Conservation (phyloP, 1,140 invertebrate species). For the Copidosoma floridanum region DNA sequence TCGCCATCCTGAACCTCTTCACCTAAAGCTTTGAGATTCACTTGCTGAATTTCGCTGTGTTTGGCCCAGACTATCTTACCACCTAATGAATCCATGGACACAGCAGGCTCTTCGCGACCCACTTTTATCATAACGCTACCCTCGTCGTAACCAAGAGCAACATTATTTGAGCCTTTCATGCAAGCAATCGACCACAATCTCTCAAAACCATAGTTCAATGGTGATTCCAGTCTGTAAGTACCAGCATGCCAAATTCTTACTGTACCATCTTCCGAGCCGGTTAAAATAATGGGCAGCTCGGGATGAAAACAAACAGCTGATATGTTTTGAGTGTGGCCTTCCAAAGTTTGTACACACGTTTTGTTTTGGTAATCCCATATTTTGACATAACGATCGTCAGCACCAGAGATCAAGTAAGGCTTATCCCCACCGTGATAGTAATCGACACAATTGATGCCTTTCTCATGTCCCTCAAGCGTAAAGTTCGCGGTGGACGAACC, state of each 20-base stretch:
- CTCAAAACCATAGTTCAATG: constrained; percentile 97
- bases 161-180: constrained; percentile 93
- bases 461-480: constrained; percentile 97
- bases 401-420: constrained; percentile 97
- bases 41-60: constrained; percentile 97
- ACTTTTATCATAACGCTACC: constrained; percentile 97
- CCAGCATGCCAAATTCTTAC: constrained; percentile 97
- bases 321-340: constrained; percentile 96
- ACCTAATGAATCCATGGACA: constrained; percentile 94
- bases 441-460: constrained; percentile 98
- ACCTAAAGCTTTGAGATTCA: constrained; percentile 84
- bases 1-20: constrained; percentile 63
- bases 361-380: constrained; percentile 99
- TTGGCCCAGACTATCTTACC: constrained; percentile 99
- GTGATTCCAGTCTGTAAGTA: constrained; percentile 94
- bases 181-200: constrained; percentile 97
- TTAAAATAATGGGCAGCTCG: constrained; percentile 94
- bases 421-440: constrained; percentile 99
- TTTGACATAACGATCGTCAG: constrained; percentile 95
- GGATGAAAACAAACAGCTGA: constrained; percentile 93
- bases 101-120: constrained; percentile 96
- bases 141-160: constrained; percentile 97
- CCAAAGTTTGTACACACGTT: constrained; percentile 97
- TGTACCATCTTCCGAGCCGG: constrained; percentile 94
- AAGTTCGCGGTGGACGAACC: constrained; percentile 97